Evolutionary conservation across 2,797 vertebrate species (phyloP).

Genomic region (Salmo trutta): DNA sequence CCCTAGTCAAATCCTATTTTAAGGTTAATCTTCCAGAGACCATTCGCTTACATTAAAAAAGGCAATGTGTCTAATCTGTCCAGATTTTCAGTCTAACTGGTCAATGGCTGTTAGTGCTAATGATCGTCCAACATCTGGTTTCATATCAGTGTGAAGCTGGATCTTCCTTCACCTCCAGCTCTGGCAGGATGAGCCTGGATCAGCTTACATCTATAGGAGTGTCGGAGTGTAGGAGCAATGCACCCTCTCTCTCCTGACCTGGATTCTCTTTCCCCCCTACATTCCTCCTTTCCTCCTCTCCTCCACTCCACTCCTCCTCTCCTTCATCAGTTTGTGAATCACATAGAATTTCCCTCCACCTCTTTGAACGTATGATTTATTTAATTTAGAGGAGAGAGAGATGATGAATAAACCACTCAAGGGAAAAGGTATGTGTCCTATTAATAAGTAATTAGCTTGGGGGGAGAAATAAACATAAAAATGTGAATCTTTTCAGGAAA

Average conservation of each 20-base stretch:
- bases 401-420: constrained; percentile 64
- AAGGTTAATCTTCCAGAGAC: constrained; percentile 28
- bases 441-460: constrained; percentile 61
- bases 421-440: constrained; percentile 59
- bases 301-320: background rate
- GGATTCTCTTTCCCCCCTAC: constrained; percentile 41
- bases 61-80: constrained; percentile 41
- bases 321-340: constrained; percentile 55
- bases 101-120: constrained; percentile 43
- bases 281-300: too few species aligned
- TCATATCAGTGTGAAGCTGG: constrained; percentile 8
- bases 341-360: constrained; percentile 62
- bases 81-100: constrained; percentile 23
- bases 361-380: constrained; percentile 63
- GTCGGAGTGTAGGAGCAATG: constrained; percentile 12
- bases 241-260: constrained; percentile 53
- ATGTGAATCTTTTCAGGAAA: constrained; percentile 27
- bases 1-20: background rate
- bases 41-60: constrained; percentile 25
- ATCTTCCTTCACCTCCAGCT: constrained; percentile 29
- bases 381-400: constrained; percentile 64
- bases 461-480: constrained; percentile 42
- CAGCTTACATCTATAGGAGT: constrained; percentile 6
- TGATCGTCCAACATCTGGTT: constrained; percentile 52
- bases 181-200: constrained; percentile 24